Percentiles rank a stretch among this genome's conserved stretches.
Conservation (phyloP, 2,888 invertebrate species). For the Hartigia nigra region DNA sequence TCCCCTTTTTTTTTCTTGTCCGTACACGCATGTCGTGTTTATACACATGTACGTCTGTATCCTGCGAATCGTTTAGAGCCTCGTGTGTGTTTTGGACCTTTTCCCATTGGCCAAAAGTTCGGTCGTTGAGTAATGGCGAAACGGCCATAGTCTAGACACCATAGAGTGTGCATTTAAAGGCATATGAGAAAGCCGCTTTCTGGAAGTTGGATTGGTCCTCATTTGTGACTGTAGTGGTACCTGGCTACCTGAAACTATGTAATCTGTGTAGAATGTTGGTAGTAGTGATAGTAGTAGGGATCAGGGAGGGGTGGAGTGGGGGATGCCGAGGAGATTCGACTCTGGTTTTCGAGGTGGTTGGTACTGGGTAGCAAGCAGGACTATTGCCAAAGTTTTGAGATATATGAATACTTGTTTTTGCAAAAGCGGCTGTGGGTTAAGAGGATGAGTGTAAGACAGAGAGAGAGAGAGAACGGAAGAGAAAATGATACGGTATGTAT, state of each 20-base stretch:
- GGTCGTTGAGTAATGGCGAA: background rate
- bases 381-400: constrained; percentile 56
- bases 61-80: background rate
- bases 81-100: background rate
- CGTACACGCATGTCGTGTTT: background rate
- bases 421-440: constrained; percentile 26
- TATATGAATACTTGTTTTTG: constrained; percentile 56
- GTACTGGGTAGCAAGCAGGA: constrained; percentile 19
- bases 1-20: background rate
- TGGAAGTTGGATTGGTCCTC: background rate
- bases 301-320: background rate
- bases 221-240: background rate
- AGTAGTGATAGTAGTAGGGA: background rate
- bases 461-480: background rate
- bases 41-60: constrained; percentile 3
- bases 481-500: constrained; percentile 14
- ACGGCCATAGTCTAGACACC: background rate
- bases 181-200: background rate
- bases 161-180: background rate
- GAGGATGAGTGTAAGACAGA: background rate
- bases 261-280: background rate
- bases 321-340: background rate
- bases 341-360: background rate
- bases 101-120: background rate
- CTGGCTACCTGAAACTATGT: background rate